Percentiles rank a stretch among this genome's conserved stretches.
Evolutionary conservation across 2,888 invertebrate genomes (phyloP).

Genomic region (Hypsopygia costalis): DNA sequence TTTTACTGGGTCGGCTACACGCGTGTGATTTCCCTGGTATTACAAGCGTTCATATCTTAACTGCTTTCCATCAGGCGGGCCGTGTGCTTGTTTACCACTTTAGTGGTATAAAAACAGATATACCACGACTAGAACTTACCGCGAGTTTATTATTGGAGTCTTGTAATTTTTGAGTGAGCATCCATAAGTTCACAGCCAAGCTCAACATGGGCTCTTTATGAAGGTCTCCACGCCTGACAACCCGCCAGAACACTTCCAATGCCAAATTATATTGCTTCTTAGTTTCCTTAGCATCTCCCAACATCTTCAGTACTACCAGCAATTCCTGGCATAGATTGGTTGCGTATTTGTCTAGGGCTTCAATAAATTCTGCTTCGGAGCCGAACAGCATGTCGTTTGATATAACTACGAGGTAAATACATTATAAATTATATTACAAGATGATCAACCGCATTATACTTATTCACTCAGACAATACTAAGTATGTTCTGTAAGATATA

Average conservation of each 20-base stretch:
- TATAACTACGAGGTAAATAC: conserved; percentile 82
- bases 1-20: too few relatives aligned
- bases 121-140: too few relatives aligned
- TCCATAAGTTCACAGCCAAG: conserved; percentile 91
- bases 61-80: too few relatives aligned
- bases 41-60: too few relatives aligned
- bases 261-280: conserved; percentile 87
- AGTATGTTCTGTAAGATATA: too few relatives aligned
- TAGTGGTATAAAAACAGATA: too few relatives aligned
- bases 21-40: too few relatives aligned
- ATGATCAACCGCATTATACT: too few relatives aligned
- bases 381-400: conserved; percentile 97
- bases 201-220: conserved; percentile 80
- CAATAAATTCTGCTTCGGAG: conserved; percentile 91
- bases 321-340: conserved; percentile 89
- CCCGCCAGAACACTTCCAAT: conserved; percentile 86
- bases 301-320: conserved; percentile 83
- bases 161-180: conserved; percentile 84
- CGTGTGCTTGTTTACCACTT: too few relatives aligned
- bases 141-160: conserved; percentile 52
- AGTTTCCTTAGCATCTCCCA: conserved; percentile 84
- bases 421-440: too few relatives aligned
- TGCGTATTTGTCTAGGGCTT: conserved; percentile 88
- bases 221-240: conserved; percentile 84
- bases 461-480: too few relatives aligned